phyloP scores from a whole-genome alignment of 2,888 invertebrate species.

The Ceramica pisi region DNA sequence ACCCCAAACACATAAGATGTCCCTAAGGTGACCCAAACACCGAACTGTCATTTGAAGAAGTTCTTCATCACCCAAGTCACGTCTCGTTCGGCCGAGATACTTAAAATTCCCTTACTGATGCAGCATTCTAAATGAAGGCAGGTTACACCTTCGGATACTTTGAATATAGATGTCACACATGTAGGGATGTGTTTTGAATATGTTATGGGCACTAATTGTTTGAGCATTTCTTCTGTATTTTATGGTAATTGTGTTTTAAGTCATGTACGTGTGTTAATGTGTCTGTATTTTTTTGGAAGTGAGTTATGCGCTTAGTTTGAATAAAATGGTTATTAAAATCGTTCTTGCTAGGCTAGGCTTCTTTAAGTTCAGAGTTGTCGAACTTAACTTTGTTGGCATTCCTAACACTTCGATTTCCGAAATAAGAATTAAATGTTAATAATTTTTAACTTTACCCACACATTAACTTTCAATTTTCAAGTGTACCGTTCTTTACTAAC shows the following conservation, averaged over 20 bases:
- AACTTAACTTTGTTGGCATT: not conserved
- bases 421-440: not conserved
- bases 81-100: slow-evolving; percentile 80
- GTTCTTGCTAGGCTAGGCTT: not conserved
- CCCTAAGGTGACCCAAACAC: slow-evolving; percentile 54
- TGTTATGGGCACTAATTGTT: slow-evolving; percentile 59
- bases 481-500: not conserved
- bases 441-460: too few species aligned
- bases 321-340: not conserved
- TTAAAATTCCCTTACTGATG: slow-evolving; percentile 85
- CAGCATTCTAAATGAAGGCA: slow-evolving; percentile 86
- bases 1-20: slow-evolving; percentile 21
- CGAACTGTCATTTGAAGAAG: slow-evolving; percentile 58
- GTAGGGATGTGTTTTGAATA: slow-evolving; percentile 55
- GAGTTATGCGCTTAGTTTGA: not conserved
- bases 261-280: slow-evolving; percentile 9
- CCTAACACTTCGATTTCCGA: not conserved
- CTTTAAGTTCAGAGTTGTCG: not conserved
- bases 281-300: slow-evolving; percentile 14
- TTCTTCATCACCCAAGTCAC: slow-evolving; percentile 79
- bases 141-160: slow-evolving; percentile 73
- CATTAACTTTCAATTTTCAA: too few species aligned
- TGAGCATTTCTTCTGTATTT: slow-evolving; percentile 32
- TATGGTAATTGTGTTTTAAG: slow-evolving; percentile 27
- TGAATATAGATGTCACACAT: slow-evolving; percentile 61